Percentiles rank a stretch among this genome's conserved stretches.
phyloP scores from a whole-genome alignment of 2,797 vertebrate genomes.

The Poeciliopsis infans region DNA sequence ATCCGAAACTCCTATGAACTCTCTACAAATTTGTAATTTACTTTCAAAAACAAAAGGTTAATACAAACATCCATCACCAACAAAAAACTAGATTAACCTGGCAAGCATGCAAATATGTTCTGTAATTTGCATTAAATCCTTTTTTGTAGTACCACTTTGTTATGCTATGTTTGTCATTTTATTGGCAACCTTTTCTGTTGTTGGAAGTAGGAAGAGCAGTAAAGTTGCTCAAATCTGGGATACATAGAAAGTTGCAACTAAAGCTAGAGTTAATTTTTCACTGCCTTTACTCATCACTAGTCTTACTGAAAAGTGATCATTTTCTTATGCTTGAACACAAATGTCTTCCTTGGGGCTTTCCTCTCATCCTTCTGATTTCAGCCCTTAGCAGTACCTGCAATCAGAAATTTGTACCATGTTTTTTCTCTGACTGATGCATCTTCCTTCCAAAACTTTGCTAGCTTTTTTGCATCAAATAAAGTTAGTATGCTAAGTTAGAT shows the following conservation, averaged over 20 bases:
- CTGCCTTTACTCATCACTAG: not conserved
- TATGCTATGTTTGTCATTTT: conserved; percentile 4
- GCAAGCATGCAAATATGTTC: not conserved
- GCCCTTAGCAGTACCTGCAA: not conserved
- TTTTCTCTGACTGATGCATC: not conserved
- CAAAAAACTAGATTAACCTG: not conserved
- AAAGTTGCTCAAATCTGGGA: conserved; percentile 1
- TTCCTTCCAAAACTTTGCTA: not conserved
- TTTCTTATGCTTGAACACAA: conserved; percentile 1
- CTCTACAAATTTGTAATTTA: not conserved
- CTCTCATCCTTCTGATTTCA: not conserved
- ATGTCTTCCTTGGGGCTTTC: not conserved
- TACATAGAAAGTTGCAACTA: not conserved
- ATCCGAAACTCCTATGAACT: not conserved
- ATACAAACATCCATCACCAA: not conserved
- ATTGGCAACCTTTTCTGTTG: not conserved
- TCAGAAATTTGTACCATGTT: not conserved
- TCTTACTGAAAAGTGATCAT: not conserved
- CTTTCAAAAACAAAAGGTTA: not conserved
- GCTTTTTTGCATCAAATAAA: not conserved
- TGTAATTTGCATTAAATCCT: not conserved
- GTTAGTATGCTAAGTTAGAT: too few relatives aligned
- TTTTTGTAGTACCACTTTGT: not conserved
- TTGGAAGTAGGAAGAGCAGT: not conserved
- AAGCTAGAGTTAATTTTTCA: not conserved